Evolutionary conservation across 1,140 invertebrate species (phyloP).

Genomic region (Eumeta japonica): DNA sequence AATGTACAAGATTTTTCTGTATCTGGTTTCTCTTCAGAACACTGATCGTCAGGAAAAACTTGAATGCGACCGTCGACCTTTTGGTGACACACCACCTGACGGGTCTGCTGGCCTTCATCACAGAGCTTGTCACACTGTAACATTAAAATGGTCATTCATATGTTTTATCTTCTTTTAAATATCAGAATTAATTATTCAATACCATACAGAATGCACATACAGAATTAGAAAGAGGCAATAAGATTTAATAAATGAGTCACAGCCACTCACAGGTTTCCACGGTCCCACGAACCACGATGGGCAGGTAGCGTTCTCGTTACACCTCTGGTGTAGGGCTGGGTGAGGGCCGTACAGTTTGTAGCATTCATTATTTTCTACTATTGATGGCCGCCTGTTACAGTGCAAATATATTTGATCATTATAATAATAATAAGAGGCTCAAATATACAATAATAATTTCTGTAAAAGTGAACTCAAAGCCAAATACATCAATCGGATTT

Average conservation of each 20-base stretch:
- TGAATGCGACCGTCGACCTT: constrained; percentile 71
- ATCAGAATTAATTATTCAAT: neutral
- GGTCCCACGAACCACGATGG: constrained; percentile 81
- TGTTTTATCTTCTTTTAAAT: neutral
- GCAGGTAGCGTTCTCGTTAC: constrained; percentile 75
- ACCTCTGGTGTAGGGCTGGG: constrained; percentile 68
- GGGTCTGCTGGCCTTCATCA: constrained; percentile 75
- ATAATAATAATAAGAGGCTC: neutral
- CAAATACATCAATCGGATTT: neutral
- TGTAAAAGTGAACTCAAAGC: neutral
- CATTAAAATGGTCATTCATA: constrained; percentile 3
- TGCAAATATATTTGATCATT: constrained; percentile 13
- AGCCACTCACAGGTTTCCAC: constrained; percentile 78
- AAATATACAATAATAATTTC: neutral
- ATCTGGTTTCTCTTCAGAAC: constrained; percentile 70
- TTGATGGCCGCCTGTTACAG: constrained; percentile 61
- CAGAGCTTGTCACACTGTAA: constrained; percentile 82
- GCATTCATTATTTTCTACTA: constrained; percentile 77
- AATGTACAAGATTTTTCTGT: constrained; percentile 70
- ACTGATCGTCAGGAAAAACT: constrained; percentile 70
- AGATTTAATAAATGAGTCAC: neutral
- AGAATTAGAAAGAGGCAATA: neutral
- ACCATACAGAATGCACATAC: neutral
- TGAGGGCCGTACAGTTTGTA: constrained; percentile 65
- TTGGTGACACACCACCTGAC: constrained; percentile 73